A percentile compares a stretch with the other conserved stretches of the same genome.
These are phyloP conservation scores for Blera fallax DNA, from an alignment of 2,888 invertebrate genomes.

Conservation along the genomic window DNA sequence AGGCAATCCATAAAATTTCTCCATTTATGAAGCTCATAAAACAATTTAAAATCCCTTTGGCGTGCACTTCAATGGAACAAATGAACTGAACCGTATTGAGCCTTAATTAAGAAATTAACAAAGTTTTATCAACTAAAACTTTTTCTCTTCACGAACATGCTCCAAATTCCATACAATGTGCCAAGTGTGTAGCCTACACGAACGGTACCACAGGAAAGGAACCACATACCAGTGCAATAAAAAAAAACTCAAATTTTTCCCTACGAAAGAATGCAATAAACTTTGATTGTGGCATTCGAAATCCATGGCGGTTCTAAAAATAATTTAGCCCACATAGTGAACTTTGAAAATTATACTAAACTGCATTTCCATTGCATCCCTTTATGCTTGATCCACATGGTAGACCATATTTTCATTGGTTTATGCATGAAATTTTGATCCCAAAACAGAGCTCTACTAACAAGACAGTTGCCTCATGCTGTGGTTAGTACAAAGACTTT, in stretches of 20 bases:
- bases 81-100: conserved; percentile 47
- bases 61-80: conserved; percentile 1
- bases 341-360: background rate
- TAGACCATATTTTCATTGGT: conserved; percentile 30
- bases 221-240: conserved; percentile 32
- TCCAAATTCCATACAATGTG: conserved; percentile 27
- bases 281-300: conserved; percentile 53
- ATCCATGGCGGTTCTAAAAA: conserved; percentile 62
- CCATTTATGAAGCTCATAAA: background rate
- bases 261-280: conserved; percentile 66
- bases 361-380: background rate
- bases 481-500: background rate
- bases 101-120: conserved; percentile 53
- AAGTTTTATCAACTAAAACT: conserved; percentile 31
- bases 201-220: conserved; percentile 33
- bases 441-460: background rate
- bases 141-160: background rate
- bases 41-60: background rate
- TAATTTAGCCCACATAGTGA: conserved; percentile 53
- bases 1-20: background rate
- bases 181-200: conserved; percentile 9
- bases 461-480: background rate
- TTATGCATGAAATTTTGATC: conserved; percentile 20
- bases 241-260: conserved; percentile 34
- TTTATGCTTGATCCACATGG: background rate